Percentiles rank a stretch among this genome's conserved stretches.
Conservation (phyloP, 2,888 invertebrate genomes). For the Tolmerus cingulatus region DNA sequence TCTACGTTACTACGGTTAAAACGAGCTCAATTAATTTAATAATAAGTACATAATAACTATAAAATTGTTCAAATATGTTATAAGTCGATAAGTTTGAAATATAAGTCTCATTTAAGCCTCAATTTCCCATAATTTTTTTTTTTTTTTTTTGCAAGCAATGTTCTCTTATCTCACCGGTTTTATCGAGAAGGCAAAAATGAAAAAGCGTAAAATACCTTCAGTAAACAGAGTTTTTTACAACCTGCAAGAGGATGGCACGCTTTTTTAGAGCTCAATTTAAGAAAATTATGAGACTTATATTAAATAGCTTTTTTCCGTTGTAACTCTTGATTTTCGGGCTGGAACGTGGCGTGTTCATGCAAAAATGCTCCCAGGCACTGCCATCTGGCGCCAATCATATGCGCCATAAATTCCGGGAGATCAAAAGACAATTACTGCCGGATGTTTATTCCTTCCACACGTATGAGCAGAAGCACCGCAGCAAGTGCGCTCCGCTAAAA, state of each 20-base stretch:
- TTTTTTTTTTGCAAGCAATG: background rate
- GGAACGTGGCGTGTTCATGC: background rate
- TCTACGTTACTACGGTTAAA: too few species aligned
- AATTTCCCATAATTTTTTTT: background rate
- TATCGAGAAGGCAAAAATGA: background rate
- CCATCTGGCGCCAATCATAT: background rate
- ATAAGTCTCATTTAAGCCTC: background rate
- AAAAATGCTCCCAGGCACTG: background rate
- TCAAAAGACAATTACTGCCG: conserved; percentile 36
- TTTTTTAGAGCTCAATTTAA: background rate
- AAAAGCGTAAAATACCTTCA: background rate
- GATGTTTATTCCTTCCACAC: conserved; percentile 38
- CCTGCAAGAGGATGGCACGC: background rate
- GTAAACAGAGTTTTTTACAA: background rate
- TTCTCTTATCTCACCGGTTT: background rate
- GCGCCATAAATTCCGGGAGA: conserved; percentile 10
- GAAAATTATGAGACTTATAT: background rate
- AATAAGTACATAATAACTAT: background rate
- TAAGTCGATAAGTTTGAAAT: background rate
- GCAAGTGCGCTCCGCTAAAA: background rate
- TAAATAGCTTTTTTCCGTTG: background rate
- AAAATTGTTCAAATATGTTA: background rate
- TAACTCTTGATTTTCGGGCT: background rate
- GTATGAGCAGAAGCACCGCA: background rate
- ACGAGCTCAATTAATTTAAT: background rate